phyloP scores from a whole-genome alignment of 2,888 invertebrate species.

The Cheilosia scutellata region DNA sequence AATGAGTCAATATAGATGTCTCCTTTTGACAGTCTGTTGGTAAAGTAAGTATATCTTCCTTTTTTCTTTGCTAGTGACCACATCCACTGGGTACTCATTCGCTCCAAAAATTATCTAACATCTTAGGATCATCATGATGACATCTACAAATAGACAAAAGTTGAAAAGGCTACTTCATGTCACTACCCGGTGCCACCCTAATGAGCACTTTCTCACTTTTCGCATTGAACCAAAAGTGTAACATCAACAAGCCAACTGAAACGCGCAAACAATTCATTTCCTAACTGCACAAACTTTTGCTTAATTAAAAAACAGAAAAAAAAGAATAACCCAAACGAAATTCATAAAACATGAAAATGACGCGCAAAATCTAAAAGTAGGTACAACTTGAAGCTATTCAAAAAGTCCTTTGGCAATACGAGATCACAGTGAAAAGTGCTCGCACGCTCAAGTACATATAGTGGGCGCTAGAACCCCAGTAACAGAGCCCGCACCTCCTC shows the following conservation, averaged over 20 bases:
- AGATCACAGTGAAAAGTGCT: conserved; percentile 3
- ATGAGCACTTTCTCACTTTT: background rate
- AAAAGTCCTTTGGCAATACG: conserved; percentile 56
- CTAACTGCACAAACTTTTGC: conserved; percentile 40
- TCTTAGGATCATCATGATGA: too few species aligned
- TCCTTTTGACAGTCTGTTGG: too few species aligned
- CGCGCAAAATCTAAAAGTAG: conserved; percentile 38
- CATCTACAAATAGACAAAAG: too few species aligned
- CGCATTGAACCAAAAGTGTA: conserved; percentile 47
- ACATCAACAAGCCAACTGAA: conserved; percentile 36
- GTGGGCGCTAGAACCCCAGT: conserved; percentile 19
- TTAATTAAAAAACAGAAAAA: conserved; percentile 67
- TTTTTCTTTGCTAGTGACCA: too few species aligned
- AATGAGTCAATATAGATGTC: too few species aligned
- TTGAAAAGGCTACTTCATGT: too few species aligned
- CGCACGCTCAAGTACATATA: background rate
- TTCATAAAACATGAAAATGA: conserved; percentile 45
- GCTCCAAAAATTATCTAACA: too few species aligned
- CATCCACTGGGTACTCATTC: too few species aligned
- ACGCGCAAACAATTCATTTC: conserved; percentile 48
- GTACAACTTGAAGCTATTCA: conserved; percentile 35
- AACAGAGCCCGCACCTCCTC: conserved; percentile 10
- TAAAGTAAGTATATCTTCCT: too few species aligned
- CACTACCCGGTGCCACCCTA: too few species aligned
- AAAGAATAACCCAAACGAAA: conserved; percentile 7